Evolutionary conservation across 2,888 invertebrate species (phyloP).

Genomic region (Deroplatys truncata): DNA sequence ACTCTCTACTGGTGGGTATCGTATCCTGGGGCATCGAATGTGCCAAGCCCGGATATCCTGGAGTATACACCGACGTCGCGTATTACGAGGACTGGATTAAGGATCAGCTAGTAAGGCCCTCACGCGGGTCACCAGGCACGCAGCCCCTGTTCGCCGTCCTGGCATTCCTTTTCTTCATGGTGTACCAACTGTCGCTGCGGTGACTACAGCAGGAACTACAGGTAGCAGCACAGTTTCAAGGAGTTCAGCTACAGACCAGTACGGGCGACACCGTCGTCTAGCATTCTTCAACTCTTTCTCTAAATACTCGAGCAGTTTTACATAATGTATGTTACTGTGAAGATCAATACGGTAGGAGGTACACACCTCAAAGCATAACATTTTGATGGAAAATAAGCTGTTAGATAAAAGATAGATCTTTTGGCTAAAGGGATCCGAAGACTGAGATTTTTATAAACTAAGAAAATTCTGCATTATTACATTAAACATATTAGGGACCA

Average conservation of each 20-base stretch:
- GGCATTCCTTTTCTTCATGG: background rate
- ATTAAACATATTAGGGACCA: no score
- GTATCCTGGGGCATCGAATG: conserved; percentile 24
- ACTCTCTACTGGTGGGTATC: conserved; percentile 5
- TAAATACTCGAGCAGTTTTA: no score
- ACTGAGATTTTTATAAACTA: no score
- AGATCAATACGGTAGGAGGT: no score
- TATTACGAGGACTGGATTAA: conserved; percentile 15
- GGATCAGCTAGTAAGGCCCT: background rate
- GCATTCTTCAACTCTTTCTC: background rate
- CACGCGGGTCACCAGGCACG: no score
- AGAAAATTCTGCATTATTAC: no score
- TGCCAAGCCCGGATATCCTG: background rate
- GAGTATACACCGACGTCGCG: conserved; percentile 20
- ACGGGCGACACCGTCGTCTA: background rate
- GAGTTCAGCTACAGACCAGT: background rate
- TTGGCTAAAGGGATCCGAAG: no score
- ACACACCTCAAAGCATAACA: no score
- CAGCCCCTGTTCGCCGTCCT: background rate
- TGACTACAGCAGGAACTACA: background rate
- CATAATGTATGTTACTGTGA: no score
- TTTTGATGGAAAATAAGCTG: no score
- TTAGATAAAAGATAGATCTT: no score
- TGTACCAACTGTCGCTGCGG: background rate
- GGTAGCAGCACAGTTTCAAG: background rate